These are phyloP conservation scores for Galeruca laticollis DNA, from an alignment of 2,888 invertebrate species.

Conservation along the genomic window DNA sequence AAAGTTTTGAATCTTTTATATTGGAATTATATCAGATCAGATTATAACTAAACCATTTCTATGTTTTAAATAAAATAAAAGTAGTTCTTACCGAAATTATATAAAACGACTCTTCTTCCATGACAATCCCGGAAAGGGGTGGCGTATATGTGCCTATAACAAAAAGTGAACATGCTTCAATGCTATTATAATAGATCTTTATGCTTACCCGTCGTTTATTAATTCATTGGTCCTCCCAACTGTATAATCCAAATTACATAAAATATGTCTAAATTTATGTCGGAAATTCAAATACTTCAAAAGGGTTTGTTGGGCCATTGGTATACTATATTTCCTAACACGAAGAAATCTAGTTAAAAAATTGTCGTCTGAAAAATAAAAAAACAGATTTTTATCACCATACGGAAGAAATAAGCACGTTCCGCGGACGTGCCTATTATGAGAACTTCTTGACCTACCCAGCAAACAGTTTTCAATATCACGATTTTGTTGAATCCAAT, in stretches of 20 bases:
- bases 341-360: constrained; percentile 82
- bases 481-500: constrained; percentile 78
- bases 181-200: neutral
- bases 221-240: constrained; percentile 74
- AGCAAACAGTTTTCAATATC: constrained; percentile 77
- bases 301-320: constrained; percentile 82
- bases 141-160: constrained; percentile 76
- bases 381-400: neutral
- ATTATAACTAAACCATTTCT: too few relatives aligned
- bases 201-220: constrained; percentile 74
- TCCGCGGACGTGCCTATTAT: too few relatives aligned
- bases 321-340: constrained; percentile 82
- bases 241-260: constrained; percentile 75
- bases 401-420: too few relatives aligned
- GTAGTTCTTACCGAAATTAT: constrained; percentile 52
- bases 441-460: constrained; percentile 67
- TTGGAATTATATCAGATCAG: too few relatives aligned
- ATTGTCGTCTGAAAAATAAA: constrained; percentile 72
- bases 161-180: neutral
- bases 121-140: constrained; percentile 79
- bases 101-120: constrained; percentile 80
- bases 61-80: neutral
- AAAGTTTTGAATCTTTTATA: too few relatives aligned
- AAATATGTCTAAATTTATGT: constrained; percentile 76
- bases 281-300: constrained; percentile 83